These are phyloP conservation scores for Excalfactoria chinensis DNA, from an alignment of 2,113 vertebrate genomes.

Conservation along the genomic window DNA sequence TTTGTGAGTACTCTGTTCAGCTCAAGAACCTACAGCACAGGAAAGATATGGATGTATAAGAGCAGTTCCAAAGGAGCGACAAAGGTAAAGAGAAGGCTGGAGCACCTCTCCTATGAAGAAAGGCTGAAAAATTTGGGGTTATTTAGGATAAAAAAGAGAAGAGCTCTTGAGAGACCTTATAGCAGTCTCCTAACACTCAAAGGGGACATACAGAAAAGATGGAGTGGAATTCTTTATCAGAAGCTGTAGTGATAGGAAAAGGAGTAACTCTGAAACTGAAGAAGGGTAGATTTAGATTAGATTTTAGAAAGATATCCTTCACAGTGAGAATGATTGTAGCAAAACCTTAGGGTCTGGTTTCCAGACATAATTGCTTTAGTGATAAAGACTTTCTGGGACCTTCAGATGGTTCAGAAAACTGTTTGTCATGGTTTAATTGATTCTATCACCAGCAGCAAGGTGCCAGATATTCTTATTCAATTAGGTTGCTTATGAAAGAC, in stretches of 20 bases:
- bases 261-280: background rate
- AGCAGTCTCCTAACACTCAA: background rate
- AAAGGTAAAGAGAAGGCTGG: background rate
- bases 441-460: no score
- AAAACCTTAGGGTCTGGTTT: rapidly evolving
- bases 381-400: background rate
- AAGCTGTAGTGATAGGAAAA: background rate
- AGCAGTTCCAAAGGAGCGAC: background rate
- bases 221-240: background rate
- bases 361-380: background rate
- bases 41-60: background rate
- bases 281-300: background rate
- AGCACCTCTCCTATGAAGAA: background rate
- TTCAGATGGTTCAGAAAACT: background rate
- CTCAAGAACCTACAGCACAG: background rate
- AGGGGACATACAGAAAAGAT: background rate
- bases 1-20: background rate
- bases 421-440: no score
- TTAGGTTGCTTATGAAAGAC: background rate
- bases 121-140: background rate
- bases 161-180: background rate
- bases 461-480: background rate
- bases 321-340: background rate
- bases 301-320: background rate
- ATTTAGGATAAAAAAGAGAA: background rate